Evolutionary conservation across 2,888 invertebrate genomes (phyloP).

Genomic region (Euplagia quadripunctaria): DNA sequence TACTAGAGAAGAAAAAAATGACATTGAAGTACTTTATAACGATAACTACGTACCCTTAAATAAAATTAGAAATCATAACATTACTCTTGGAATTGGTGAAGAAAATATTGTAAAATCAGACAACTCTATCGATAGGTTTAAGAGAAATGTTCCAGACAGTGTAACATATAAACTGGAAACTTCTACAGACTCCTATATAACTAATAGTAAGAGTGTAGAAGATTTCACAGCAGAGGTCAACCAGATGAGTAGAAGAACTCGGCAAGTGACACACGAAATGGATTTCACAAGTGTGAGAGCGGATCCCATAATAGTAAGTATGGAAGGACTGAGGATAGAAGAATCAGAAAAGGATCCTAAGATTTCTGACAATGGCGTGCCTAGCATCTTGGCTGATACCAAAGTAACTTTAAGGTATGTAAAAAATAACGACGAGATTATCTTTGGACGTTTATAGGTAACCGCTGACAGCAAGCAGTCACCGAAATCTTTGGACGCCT

Average conservation of each 20-base stretch:
- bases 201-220: not conserved
- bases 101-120: constrained; percentile 28
- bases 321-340: constrained; percentile 88
- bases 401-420: constrained; percentile 85
- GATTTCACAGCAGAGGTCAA: not conserved
- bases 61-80: constrained; percentile 39
- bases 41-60: constrained; percentile 66
- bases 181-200: constrained; percentile 5
- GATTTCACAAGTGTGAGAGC: constrained; percentile 60
- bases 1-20: constrained; percentile 61
- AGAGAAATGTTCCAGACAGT: constrained; percentile 24
- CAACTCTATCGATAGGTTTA: constrained; percentile 39
- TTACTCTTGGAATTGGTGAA: constrained; percentile 2
- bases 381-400: constrained; percentile 89
- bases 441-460: not conserved
- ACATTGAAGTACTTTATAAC: constrained; percentile 67
- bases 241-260: constrained; percentile 28
- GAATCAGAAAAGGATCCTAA: constrained; percentile 86
- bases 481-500: too few relatives aligned
- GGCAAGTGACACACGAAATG: constrained; percentile 47
- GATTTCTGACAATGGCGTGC: constrained; percentile 88
- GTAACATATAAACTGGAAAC: not conserved
- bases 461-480: too few relatives aligned
- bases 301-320: constrained; percentile 55
- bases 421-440: not conserved